These are phyloP conservation scores for Sepiola atlantica DNA, from an alignment of 2,888 invertebrate genomes.

Conservation along the genomic window DNA sequence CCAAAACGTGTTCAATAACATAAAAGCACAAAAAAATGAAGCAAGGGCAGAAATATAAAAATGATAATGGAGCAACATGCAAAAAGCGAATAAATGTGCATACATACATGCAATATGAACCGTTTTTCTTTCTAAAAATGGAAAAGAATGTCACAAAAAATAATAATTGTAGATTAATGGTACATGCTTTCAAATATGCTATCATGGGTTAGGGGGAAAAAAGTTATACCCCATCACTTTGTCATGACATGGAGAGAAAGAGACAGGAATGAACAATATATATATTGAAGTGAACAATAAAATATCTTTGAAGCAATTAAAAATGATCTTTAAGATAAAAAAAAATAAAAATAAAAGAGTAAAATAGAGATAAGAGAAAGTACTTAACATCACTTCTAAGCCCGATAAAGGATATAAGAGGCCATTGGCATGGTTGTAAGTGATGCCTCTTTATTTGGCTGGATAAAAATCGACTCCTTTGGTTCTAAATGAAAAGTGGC, in stretches of 20 bases:
- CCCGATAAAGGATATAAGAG: too few relatives aligned
- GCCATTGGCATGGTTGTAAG: too few relatives aligned
- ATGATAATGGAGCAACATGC: background rate
- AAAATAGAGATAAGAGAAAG: too few relatives aligned
- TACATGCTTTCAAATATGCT: background rate
- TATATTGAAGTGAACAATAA: background rate
- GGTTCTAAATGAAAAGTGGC: too few relatives aligned
- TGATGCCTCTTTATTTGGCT: too few relatives aligned
- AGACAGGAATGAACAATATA: background rate
- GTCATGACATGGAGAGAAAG: background rate
- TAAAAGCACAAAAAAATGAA: background rate
- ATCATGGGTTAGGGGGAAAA: background rate
- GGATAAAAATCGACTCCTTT: too few relatives aligned
- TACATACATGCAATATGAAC: slow-evolving; percentile 11
- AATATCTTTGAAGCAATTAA: background rate
- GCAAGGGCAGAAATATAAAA: background rate
- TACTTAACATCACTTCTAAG: too few relatives aligned
- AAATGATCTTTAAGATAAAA: background rate
- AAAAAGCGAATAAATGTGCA: background rate
- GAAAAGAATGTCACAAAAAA: background rate
- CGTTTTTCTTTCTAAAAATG: background rate
- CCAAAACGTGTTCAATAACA: too few relatives aligned
- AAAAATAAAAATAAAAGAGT: too few relatives aligned
- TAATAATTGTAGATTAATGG: background rate
- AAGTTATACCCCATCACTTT: background rate